A percentile compares a stretch with the other conserved stretches of the same genome.
These are phyloP conservation scores for Plodia interpunctella DNA, from an alignment of 1,140 invertebrate genomes.

Conservation along the genomic window DNA sequence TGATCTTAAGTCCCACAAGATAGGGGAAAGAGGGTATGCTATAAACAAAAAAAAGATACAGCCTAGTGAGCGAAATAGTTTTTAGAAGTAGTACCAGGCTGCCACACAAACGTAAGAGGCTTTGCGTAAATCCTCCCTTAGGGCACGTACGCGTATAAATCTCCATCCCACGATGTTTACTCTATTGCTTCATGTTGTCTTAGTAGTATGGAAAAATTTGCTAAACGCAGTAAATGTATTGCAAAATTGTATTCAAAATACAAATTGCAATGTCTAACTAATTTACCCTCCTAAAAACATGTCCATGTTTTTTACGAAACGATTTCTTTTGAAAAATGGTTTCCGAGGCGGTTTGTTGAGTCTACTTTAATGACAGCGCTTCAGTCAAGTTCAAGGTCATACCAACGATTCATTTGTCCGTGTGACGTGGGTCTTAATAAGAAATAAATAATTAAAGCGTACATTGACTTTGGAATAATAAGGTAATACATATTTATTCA, in stretches of 20 bases:
- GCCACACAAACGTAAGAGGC: not conserved
- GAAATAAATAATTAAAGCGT: not conserved
- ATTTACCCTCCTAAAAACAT: too few relatives aligned
- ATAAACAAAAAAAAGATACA: slow-evolving; percentile 2
- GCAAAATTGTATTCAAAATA: too few relatives aligned
- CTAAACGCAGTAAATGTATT: too few relatives aligned
- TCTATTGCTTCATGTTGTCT: slow-evolving; percentile 3
- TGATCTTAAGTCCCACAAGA: not conserved
- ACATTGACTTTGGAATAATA: too few relatives aligned
- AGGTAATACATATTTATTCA: too few relatives aligned
- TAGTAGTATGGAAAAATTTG: not conserved
- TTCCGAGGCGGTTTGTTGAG: not conserved
- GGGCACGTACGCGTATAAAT: slow-evolving; percentile 3
- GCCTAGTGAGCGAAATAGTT: not conserved
- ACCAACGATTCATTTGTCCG: not conserved
- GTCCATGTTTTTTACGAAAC: not conserved
- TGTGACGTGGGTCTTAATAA: not conserved
- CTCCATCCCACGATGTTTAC: not conserved
- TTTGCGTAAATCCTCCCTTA: slow-evolving; percentile 5
- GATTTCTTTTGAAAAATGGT: not conserved
- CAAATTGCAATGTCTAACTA: too few relatives aligned
- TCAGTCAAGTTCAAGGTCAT: not conserved
- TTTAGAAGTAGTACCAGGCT: slow-evolving; percentile 5
- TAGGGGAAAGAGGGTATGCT: not conserved
- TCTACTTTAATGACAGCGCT: not conserved